Conservation (phyloP, 2,113 vertebrate species). For the Ammodramus savannarum region DNA sequence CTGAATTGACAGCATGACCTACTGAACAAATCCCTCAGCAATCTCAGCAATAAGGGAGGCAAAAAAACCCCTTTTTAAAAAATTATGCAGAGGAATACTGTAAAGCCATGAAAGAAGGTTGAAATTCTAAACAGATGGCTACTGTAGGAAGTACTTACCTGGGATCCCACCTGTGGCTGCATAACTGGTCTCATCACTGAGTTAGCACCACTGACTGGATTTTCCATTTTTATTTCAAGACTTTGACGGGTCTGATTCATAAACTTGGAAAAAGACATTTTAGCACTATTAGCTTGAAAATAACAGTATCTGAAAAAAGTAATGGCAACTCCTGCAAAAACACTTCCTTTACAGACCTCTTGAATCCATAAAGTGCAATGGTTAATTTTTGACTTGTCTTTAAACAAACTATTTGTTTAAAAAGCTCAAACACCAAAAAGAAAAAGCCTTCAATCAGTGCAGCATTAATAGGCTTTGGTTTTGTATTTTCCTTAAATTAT, state of each 20-base stretch:
- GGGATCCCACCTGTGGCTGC: slow-evolving; percentile 79
- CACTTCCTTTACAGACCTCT: background rate
- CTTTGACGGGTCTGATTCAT: slow-evolving; percentile 91
- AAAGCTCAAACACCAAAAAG: background rate
- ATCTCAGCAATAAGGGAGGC: background rate
- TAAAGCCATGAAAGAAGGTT: background rate
- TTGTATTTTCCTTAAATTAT: background rate
- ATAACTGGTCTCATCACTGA: slow-evolving; percentile 84
- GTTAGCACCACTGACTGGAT: slow-evolving; percentile 65
- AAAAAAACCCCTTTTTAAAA: accelerated
- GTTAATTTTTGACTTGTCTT: background rate
- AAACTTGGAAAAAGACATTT: slow-evolving; percentile 76
- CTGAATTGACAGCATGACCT: background rate
- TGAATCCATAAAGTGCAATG: background rate
- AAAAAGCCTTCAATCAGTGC: background rate
- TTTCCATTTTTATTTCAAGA: slow-evolving; percentile 90
- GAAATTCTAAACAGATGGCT: background rate
- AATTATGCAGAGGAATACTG: background rate
- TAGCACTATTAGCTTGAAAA: background rate
- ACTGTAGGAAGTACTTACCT: slow-evolving; percentile 63
- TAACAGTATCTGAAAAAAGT: background rate
- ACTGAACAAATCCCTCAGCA: background rate
- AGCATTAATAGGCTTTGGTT: background rate
- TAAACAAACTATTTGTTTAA: background rate
- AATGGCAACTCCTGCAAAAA: background rate